Evolutionary conservation across 2,113 vertebrate species (phyloP).

Genomic region (Columba janthina): DNA sequence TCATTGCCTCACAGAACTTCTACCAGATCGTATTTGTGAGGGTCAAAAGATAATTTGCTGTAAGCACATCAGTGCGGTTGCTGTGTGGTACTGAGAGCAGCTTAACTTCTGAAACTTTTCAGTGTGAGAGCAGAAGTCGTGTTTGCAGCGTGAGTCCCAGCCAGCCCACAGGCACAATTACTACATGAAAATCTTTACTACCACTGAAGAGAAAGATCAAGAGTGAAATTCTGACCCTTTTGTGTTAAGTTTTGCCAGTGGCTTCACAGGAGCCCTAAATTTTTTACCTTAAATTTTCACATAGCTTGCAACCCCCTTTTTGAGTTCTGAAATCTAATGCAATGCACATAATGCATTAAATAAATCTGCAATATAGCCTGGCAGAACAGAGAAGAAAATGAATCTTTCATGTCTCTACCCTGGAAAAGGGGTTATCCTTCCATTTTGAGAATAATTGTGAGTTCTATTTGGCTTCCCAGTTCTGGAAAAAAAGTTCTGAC

Average conservation of each 20-base stretch:
- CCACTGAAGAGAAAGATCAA: not conserved
- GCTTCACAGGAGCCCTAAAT: not conserved
- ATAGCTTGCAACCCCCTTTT: not conserved
- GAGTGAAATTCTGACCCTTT: not conserved
- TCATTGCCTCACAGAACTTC: not conserved
- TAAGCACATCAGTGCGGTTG: not conserved
- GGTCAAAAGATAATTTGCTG: not conserved
- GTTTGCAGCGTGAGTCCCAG: not conserved
- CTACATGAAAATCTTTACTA: not conserved
- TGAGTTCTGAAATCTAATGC: conserved; percentile 4
- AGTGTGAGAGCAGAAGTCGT: not conserved
- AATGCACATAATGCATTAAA: conserved; percentile 3
- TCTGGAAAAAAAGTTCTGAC: not conserved
- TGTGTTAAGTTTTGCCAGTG: conserved; percentile 3
- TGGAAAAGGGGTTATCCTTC: conserved; percentile 12
- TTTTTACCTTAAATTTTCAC: conserved; percentile 11
- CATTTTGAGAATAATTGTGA: conserved; percentile 32
- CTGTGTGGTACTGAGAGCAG: not conserved
- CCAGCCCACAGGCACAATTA: conserved; percentile 19
- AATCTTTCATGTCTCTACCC: not conserved
- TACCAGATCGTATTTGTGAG: not conserved
- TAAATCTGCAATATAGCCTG: not conserved
- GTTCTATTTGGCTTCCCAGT: conserved; percentile 42
- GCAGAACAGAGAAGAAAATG: not conserved
- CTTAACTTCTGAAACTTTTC: not conserved